Base-by-base conservation (phyloP, 2,888 invertebrate species). In the Pterostichus niger region DNA sequence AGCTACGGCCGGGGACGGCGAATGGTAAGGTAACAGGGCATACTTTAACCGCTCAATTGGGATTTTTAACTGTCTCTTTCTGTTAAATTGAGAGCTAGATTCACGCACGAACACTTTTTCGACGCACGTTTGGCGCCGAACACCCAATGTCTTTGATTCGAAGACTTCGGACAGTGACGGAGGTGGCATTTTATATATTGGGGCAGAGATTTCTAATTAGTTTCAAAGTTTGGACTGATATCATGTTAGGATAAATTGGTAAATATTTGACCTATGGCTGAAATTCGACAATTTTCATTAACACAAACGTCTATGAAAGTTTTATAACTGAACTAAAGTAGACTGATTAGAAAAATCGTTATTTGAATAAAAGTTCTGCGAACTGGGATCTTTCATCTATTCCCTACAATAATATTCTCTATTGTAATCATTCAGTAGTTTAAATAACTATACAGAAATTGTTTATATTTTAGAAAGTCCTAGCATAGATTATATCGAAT, bases 31-130 rank as follows among this genome's bases (percentile, higher is more conserved):
- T 44, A 24, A 59, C 33, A 61, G 40, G 77, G 46, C n/a, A 61
- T 61, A 61, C 78, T 61, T 78, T 61, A 78, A 78, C 78, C 78
- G 78, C 78, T 78, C 78, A 61, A 78, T 78, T 78, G 78, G 78
- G 78, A 61, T 78, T 78, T 78, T 78, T 61, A 78, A 78, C 78
- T 78, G 78, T 78, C 59, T 78, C 56, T 78, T 75, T 49, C 75
- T 75, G 75, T 75, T 40, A 68, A 68, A 31, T 76, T 78, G 61
- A 78, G 46, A 78, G 61, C 61, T 9, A 61, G 44, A 61, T 17
- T 78, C 46, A 78, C 78, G 78, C 78, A 78, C 78, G 78, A 78
- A 46, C 78, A 61, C 78, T 40, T 24, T 46, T 40, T n/a, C 44
- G 56, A 44, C 61, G 78, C 78, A 78, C 78, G 78, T 44, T 44